Conservation (phyloP, 2,797 vertebrate species). For the Etheostoma nigrum region DNA sequence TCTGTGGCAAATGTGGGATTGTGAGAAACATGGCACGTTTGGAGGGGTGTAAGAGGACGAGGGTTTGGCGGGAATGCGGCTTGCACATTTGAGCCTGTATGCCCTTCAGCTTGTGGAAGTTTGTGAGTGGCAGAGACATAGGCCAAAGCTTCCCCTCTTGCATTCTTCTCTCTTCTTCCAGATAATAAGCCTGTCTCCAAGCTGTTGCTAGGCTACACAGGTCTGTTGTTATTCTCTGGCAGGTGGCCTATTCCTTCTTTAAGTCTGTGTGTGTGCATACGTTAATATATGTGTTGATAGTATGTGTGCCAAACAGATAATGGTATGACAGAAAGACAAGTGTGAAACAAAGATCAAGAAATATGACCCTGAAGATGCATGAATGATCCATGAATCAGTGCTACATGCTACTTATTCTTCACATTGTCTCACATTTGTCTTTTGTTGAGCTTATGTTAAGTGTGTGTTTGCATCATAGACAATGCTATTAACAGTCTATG, state of each 20-base stretch:
- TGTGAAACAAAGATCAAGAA: conserved; percentile 19
- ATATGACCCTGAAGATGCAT: neutral
- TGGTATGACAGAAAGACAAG: conserved; percentile 8
- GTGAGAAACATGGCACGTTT: conserved; percentile 45
- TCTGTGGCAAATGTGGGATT: conserved; percentile 50
- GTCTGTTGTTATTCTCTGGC: conserved; percentile 74
- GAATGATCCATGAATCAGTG: neutral
- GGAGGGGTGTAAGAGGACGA: conserved; percentile 23
- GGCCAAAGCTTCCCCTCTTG: conserved; percentile 72
- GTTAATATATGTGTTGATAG: neutral
- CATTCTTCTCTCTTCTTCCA: conserved; percentile 59
- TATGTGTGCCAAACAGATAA: neutral
- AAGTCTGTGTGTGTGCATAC: conserved; percentile 12
- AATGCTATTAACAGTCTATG: too few relatives aligned
- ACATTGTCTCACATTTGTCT: neutral
- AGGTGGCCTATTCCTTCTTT: conserved; percentile 78
- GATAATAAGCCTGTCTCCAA: conserved; percentile 74
- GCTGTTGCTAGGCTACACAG: conserved; percentile 86
- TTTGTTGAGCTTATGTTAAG: neutral
- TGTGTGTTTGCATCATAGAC: neutral
- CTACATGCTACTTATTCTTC: neutral
- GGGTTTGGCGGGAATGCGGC: conserved; percentile 32
- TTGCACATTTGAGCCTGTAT: conserved; percentile 33
- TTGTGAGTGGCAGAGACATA: conserved; percentile 61
- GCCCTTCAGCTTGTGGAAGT: conserved; percentile 49